Base-by-base conservation (phyloP, 2,888 invertebrate genomes). In the Phorcus lineatus region DNA sequence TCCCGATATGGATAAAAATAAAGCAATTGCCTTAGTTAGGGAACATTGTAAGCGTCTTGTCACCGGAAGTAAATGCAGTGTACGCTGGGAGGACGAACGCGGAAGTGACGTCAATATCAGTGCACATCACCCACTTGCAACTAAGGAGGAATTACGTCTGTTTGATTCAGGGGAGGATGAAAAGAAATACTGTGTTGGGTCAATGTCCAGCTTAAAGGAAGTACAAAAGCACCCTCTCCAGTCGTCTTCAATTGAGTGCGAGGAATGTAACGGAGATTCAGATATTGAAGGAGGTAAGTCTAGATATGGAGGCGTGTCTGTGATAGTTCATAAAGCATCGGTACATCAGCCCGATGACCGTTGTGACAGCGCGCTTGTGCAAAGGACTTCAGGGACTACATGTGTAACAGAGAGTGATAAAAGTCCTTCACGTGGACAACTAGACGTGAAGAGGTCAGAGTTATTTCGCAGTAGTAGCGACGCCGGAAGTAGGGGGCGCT, bases 251-350 rank as follows among this genome's bases (percentile, higher is more conserved):
- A 3, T 31, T 16, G 54, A 53, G 19, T 31, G 54, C 28, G 76
- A 55, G 17, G 36, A 36, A 13, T 31, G 31, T 31, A 76, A 55
- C 17, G 55, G 55, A n/a, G 74, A 74, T 19, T 74, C 74, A 36
- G 74, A 74, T n/a, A 74, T 40, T 1, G 74, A 74, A 47, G 40
- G 40, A 36, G 31, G 36, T 31, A 47, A 47, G 17, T 3, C 40
- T 7, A 22, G 19, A 9, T 36, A n/a, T 40, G 40, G 47, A 6
- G 47, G 40, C 22, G 79, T 74, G 52, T 74, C 79, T 74, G 79
- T 79, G 79, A 79, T 79, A 74, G 55, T 79, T 2, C 79, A 79
- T n/a, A 52, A 79, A 57, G 79, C 79, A 16, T 74, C 70, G 36
- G 74, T 79, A 9, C 79, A 79, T 40, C 55, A 74, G 24, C 55